Conservation (phyloP, 2,113 vertebrate genomes). For the Larimichthys polyactis region DNA sequence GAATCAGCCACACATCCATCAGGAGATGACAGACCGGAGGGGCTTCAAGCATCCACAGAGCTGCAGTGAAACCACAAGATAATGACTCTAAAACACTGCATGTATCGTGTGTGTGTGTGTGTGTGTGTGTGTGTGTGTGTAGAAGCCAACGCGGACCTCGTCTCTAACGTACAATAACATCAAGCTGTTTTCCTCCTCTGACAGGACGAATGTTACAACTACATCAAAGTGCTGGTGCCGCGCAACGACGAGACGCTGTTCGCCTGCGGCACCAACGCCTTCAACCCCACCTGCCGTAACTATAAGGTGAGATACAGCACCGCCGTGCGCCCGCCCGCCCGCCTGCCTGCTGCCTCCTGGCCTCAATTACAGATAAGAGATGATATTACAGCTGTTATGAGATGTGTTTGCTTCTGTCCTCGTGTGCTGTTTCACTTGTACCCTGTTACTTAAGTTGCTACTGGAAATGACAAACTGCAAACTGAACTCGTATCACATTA, state of each 20-base stretch:
- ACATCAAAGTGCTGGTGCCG: conserved; percentile 94
- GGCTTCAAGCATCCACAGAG: conserved; percentile 19
- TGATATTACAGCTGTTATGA: neutral
- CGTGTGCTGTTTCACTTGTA: neutral
- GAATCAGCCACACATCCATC: conserved; percentile 43
- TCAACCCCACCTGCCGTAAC: conserved; percentile 94
- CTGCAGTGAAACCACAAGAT: conserved; percentile 28
- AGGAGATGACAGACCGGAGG: neutral
- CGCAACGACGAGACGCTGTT: conserved; percentile 90
- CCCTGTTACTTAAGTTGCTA: neutral
- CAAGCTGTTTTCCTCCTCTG: conserved; percentile 46
- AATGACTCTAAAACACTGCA: conserved; percentile 27
- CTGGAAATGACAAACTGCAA: conserved; percentile 8
- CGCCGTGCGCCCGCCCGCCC: neutral
- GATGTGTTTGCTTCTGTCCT: neutral
- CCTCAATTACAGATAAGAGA: conserved; percentile 30
- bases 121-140: neutral
- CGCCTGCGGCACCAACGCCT: conserved; percentile 94
- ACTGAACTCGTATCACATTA: neutral
- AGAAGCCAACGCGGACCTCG: neutral
- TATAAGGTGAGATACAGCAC: conserved; percentile 86
- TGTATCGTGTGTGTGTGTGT: neutral
- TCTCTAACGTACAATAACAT: conserved; percentile 42
- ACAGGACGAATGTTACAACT: conserved; percentile 96
- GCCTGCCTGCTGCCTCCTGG: neutral